Percentiles rank a stretch among this genome's conserved stretches.
Evolutionary conservation across 2,888 invertebrate species (phyloP).

Genomic region (Drosophila silvestris): DNA sequence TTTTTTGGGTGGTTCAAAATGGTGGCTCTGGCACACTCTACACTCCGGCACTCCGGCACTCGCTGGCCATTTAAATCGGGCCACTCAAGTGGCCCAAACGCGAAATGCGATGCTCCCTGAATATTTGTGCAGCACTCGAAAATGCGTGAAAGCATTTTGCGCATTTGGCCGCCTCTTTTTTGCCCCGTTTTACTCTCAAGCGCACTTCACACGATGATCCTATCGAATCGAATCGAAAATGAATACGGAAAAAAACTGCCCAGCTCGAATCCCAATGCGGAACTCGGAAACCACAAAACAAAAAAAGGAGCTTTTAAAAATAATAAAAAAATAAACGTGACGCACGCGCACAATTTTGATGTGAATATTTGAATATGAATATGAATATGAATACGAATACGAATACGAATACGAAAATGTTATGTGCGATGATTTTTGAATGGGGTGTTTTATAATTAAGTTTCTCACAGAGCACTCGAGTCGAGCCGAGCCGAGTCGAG

Average conservation of each 20-base stretch:
- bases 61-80: constrained; percentile 30
- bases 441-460: constrained; percentile 62
- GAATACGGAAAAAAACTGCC: not conserved
- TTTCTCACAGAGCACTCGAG: constrained; percentile 33
- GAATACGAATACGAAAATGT: constrained; percentile 24
- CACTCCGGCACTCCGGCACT: constrained; percentile 10
- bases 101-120: constrained; percentile 29
- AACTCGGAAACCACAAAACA: not conserved
- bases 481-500: not conserved
- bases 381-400: not conserved
- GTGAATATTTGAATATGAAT: constrained; percentile 24
- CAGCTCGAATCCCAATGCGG: not conserved
- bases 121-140: constrained; percentile 21
- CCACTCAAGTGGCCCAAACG: constrained; percentile 38
- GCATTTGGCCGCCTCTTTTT: constrained; percentile 66
- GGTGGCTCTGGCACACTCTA: constrained; percentile 15
- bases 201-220: constrained; percentile 26
- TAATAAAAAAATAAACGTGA: constrained; percentile 31
- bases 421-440: constrained; percentile 57
- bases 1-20: constrained; percentile 16
- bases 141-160: constrained; percentile 68
- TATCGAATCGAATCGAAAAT: constrained; percentile 7
- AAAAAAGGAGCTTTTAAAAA: not conserved
- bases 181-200: constrained; percentile 57
- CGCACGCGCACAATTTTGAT: constrained; percentile 62